phyloP scores from a whole-genome alignment of 2,797 vertebrate genomes.

The Trachurus trachurus region DNA sequence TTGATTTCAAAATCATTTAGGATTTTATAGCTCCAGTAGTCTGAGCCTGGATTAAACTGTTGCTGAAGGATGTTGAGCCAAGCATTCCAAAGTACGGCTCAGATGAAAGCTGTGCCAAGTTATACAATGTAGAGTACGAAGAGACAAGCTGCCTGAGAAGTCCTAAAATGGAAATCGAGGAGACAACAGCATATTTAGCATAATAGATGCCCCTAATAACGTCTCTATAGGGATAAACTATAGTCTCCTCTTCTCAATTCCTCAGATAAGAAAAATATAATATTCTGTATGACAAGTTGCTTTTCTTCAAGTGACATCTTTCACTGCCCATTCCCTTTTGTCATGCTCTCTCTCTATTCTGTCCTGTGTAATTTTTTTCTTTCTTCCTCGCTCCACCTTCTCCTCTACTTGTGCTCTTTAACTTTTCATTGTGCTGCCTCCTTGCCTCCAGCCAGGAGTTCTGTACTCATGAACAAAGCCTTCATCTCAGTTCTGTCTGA shows the following conservation, averaged over 20 bases:
- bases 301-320: constrained; percentile 29
- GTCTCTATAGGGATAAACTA: constrained; percentile 5
- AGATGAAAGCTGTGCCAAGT: neutral
- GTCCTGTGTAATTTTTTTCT: neutral
- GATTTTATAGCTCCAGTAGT: neutral
- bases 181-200: neutral
- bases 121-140: neutral
- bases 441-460: constrained; percentile 48
- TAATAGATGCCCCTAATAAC: neutral
- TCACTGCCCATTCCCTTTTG: constrained; percentile 15
- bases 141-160: neutral
- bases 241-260: neutral
- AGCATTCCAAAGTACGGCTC: neutral
- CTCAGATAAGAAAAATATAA: neutral
- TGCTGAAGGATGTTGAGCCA: neutral
- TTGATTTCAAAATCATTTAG: neutral
- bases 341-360: neutral
- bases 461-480: constrained; percentile 50
- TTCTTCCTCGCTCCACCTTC: constrained; percentile 12
- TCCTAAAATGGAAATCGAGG: neutral
- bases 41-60: neutral
- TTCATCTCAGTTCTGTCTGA: constrained; percentile 58
- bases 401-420: constrained; percentile 28
- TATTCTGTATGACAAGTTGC: constrained; percentile 26
- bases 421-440: constrained; percentile 33